Conservation (phyloP, 2,888 invertebrate species). For the Lasioglossum zephyrum region DNA sequence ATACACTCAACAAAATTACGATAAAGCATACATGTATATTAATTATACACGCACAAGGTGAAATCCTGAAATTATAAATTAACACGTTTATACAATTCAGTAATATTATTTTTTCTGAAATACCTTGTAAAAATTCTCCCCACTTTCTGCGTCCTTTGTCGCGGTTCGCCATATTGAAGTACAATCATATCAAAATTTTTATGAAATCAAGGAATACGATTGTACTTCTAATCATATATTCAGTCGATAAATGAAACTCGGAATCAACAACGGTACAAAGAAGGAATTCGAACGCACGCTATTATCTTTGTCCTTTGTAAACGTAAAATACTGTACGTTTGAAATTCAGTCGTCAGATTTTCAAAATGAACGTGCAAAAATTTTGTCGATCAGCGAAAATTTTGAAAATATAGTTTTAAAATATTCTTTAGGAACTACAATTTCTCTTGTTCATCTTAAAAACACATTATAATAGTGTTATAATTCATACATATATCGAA, state of each 20-base stretch:
- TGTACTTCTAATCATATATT: constrained; percentile 15
- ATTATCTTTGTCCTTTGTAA: not conserved
- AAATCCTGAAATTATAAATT: constrained; percentile 28
- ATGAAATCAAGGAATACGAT: constrained; percentile 44
- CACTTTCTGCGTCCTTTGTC: constrained; percentile 85
- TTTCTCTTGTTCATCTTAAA: not conserved
- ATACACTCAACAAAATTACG: constrained; percentile 32
- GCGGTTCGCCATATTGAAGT: constrained; percentile 84
- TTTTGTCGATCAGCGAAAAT: not conserved
- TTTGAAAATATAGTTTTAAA: not conserved
- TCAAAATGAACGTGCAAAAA: constrained; percentile 1
- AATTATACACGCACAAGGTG: constrained; percentile 35
- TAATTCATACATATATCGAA: not conserved
- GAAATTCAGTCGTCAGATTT: not conserved
- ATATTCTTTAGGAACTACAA: not conserved
- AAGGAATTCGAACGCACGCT: not conserved
- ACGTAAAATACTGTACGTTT: not conserved
- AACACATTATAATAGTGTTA: not conserved
- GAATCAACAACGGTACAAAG: not conserved
- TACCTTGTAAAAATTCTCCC: constrained; percentile 84
- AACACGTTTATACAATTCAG: constrained; percentile 38
- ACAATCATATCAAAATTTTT: constrained; percentile 70
- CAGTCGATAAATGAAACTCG: constrained; percentile 10
- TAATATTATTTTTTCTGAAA: constrained; percentile 57
- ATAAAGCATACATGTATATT: constrained; percentile 26